A percentile compares a stretch with the other conserved stretches of the same genome.
Evolutionary conservation across 2,888 invertebrate genomes (phyloP).

Genomic region (Drosophila niveifrons): DNA sequence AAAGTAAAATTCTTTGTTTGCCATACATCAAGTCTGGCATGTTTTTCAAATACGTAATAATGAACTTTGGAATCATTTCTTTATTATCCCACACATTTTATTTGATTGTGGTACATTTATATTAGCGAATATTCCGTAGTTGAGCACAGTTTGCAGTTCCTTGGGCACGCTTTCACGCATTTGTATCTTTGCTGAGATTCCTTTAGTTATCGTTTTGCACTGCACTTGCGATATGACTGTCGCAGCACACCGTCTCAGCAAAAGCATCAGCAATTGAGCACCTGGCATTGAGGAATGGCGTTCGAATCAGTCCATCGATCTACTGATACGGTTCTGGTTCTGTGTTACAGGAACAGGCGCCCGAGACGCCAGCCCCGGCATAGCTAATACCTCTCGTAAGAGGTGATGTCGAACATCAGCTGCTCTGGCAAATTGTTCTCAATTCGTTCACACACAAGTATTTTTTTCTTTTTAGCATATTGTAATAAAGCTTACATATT

Average conservation of each 20-base stretch:
- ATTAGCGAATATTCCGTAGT: background rate
- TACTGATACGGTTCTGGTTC: background rate
- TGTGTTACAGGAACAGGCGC: slow-evolving; percentile 3
- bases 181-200: background rate
- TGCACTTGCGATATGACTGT: background rate
- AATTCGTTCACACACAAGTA: background rate
- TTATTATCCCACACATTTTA: too few species aligned
- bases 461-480: background rate
- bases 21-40: too few species aligned
- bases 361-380: slow-evolving; percentile 3
- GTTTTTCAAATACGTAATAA: too few species aligned
- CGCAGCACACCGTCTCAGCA: background rate
- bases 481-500: background rate
- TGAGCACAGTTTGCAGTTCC: background rate
- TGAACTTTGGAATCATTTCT: too few species aligned
- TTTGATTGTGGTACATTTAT: background rate
- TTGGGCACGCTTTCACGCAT: background rate
- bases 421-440: background rate
- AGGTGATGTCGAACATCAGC: too few species aligned
- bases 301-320: background rate
- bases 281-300: background rate
- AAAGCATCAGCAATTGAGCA: too few species aligned
- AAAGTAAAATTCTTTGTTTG: too few species aligned
- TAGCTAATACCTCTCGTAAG: background rate
- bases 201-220: slow-evolving; percentile 1